Base-by-base conservation (phyloP, 1,140 invertebrate species). In the Hermetia illucens region DNA sequence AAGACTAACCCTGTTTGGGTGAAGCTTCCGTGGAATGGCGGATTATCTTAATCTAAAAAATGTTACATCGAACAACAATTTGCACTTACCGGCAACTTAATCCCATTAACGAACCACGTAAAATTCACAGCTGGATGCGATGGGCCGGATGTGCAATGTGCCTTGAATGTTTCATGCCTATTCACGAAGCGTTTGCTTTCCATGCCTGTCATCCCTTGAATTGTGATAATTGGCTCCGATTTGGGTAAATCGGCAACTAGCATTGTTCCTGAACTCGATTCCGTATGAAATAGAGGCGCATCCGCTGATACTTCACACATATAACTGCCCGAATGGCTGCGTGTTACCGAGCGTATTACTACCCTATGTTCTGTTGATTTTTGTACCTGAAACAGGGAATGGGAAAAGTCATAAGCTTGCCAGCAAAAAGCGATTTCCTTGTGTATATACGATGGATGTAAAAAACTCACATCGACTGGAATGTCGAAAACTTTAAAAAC, bases 281-380 rank as follows among this genome's bases (percentile, higher is more conserved):
- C 66, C 0, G 79, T 81, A 50, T 81, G 76, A 49, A 79, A 82
- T 25, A 70, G 62, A 1, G 79, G 79, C 2, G 70, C 68, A 50
- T 81, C 79, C 3, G 77, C 79, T 0, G 79, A 77, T 30, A 82
- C 75, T 50, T 84, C 79, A 50, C 81, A 83, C 55, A 77, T 77
- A 60, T 82, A 84, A 27, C 62, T 62, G 4, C 79, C 81, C 29
- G 74, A 74, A 24, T 76, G 66, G 3, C 70, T 65, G 20, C 71
- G 64, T 40, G 61, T 62, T 16, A 76, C 65, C 41, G 70, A 60
- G 8, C 66, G 51, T 41, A 76, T 45, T 18, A 64, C 68, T 33
- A 76, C 69, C 34, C 67, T 64, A 22, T 68, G 55, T 20, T 57
- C 61, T 40, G 71, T 68, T 18, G 71, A 74, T 39, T 61, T 62